Evolutionary conservation across 2,797 vertebrate species (phyloP).

Genomic region (Silurus aristotelis): DNA sequence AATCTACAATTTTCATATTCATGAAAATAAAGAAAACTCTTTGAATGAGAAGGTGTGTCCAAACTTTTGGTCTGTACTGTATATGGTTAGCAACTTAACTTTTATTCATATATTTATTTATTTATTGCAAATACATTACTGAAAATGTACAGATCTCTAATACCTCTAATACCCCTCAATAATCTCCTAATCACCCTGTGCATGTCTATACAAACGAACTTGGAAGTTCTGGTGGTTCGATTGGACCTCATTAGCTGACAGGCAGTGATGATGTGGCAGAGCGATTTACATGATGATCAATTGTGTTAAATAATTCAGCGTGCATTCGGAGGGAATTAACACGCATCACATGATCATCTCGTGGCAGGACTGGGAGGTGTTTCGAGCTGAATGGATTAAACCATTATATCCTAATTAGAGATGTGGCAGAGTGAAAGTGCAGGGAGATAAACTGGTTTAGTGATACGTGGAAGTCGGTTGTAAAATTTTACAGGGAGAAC

Average conservation of each 20-base stretch:
- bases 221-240: constrained; percentile 50
- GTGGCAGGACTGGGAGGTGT: constrained; percentile 42
- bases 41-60: no score
- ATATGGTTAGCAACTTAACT: background rate
- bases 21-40: no score
- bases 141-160: background rate
- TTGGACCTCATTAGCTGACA: constrained; percentile 54
- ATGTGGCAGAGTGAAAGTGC: background rate
- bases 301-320: constrained; percentile 60
- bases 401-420: constrained; percentile 52
- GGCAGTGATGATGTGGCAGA: constrained; percentile 40
- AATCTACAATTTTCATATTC: no score
- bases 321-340: constrained; percentile 39
- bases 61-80: no score
- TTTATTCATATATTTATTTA: background rate
- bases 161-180: background rate
- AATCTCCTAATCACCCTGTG: constrained; percentile 17
- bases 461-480: background rate
- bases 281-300: constrained; percentile 55
- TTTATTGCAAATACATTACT: background rate
- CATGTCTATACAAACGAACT: constrained; percentile 41
- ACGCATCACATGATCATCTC: constrained; percentile 33
- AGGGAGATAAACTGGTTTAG: background rate
- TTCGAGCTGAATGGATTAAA: constrained; percentile 51
- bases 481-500: background rate